Conservation (phyloP, 2,797 vertebrate genomes). For the Ptychadena robeensis region DNA sequence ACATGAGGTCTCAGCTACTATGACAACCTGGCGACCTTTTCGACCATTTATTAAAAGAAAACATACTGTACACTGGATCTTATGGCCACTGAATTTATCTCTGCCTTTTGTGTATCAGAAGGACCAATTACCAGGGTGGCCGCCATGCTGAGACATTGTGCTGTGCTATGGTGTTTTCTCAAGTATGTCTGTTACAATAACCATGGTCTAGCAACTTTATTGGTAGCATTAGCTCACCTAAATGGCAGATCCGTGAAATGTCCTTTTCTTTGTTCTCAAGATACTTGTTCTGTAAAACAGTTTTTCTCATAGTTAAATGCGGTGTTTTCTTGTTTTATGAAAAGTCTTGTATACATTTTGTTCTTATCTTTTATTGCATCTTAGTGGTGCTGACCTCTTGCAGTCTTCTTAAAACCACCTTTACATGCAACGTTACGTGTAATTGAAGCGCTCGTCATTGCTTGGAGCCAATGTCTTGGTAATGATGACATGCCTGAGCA, state of each 20-base stretch:
- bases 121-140: constrained; percentile 38
- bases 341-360: too few relatives aligned
- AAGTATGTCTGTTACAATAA: constrained; percentile 33
- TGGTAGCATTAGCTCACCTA: neutral
- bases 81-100: constrained; percentile 27
- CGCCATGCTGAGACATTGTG: constrained; percentile 50
- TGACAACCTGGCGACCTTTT: constrained; percentile 50
- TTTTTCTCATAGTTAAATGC: too few relatives aligned
- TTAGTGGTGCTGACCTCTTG: too few relatives aligned
- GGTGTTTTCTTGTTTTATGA: too few relatives aligned
- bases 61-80: constrained; percentile 26
- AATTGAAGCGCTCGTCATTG: too few relatives aligned
- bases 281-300: neutral
- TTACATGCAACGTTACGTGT: too few relatives aligned
- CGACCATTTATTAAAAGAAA: constrained; percentile 7
- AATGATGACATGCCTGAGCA: too few relatives aligned
- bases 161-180: constrained; percentile 16
- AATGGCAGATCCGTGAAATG: constrained; percentile 2
- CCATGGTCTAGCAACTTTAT: constrained; percentile 31
- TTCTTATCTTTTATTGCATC: too few relatives aligned
- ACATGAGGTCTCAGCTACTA: constrained; percentile 54
- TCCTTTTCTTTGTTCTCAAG: constrained; percentile 1
- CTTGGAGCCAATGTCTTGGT: too few relatives aligned
- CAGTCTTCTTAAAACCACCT: too few relatives aligned
- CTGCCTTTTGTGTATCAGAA: constrained; percentile 5